Evolutionary conservation across 2,113 vertebrate genomes (phyloP), one percentile per base, ranked within the genome.

Genomic region (Symphodus melops): DNA sequence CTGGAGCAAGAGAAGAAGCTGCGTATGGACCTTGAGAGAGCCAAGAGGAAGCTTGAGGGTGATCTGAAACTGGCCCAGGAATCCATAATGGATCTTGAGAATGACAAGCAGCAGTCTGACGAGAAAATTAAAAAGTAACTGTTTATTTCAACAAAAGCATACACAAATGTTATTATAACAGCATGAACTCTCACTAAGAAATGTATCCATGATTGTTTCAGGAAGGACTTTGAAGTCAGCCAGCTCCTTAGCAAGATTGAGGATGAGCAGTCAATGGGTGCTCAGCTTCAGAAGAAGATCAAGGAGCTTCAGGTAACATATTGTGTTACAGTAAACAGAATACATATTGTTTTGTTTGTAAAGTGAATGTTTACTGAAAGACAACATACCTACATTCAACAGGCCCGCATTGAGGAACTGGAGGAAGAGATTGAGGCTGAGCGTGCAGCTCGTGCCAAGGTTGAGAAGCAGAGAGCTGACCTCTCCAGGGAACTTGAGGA

Each of bases 401-500:
- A 93, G 91, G 93, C 92, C 21, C 90, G 90, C n/a, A 92, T 93
- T 87, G 92, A 94, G 68, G 92, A 93, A 66, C 86, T 94, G 73
- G 93, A 94, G 60, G 91, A 94, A 28, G 92, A 94, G 82, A 93
- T 93, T 69, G 92, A 94, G 81, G 92, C 93, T 51, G 93, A 94
- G 68, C 87, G 91, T 62, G 92, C 93, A 75, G 92, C 92, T 82
- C 91, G 91, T 8, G 92, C 93, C 73, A 94, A 94, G 85, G 88
- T 96, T 20, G 96, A 98, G 68, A 97, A 97, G 93, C 95, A 95
- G 63, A 94, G 95, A 53, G 84, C 79, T 21, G 96, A 97, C 72
- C 94, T 96, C 13, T 95, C 95, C 0, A 92, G 95, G 93, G 92
- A 98, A 82, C 96, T 97, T 33, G 96, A 98, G 74, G 95, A 98